These are phyloP conservation scores for Folsomia manolachei DNA, from an alignment of 2,888 invertebrate genomes.

Conservation along the genomic window DNA sequence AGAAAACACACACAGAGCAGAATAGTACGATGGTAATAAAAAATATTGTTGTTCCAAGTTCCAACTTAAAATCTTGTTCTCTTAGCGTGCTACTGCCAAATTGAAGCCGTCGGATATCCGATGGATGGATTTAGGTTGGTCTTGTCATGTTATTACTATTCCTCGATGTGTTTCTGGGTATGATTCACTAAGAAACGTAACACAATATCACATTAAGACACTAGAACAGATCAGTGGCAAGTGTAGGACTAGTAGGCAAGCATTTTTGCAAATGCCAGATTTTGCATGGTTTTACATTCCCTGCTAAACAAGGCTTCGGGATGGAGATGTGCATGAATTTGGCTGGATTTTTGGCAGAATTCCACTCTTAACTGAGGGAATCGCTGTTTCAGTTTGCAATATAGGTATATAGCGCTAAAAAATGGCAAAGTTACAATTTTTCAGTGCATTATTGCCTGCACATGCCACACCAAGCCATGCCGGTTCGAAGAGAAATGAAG, in stretches of 20 bases:
- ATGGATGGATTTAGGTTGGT: slow-evolving; percentile 2
- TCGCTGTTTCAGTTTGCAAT: neutral
- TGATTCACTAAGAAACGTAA: neutral
- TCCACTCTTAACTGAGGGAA: neutral
- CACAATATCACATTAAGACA: slow-evolving; percentile 2
- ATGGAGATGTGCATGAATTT: neutral
- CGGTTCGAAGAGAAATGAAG: too few relatives aligned
- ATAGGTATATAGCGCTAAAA: neutral
- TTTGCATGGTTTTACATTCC: neutral
- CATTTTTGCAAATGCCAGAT: slow-evolving; percentile 7
- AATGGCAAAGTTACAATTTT: neutral
- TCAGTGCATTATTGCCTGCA: too few relatives aligned
- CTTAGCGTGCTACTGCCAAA: neutral
- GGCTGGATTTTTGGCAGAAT: neutral
- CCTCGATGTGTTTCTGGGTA: neutral
- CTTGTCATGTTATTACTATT: too few relatives aligned
- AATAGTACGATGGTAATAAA: neutral
- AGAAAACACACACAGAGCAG: neutral
- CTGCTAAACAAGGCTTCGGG: neutral
- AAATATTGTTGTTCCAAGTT: neutral
- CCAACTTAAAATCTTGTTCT: neutral
- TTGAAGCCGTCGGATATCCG: neutral
- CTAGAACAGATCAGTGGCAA: neutral
- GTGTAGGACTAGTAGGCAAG: neutral
- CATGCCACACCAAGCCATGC: too few relatives aligned